Evolutionary conservation across 2,888 invertebrate species (phyloP).

Genomic region (Mactromeris polynyma): DNA sequence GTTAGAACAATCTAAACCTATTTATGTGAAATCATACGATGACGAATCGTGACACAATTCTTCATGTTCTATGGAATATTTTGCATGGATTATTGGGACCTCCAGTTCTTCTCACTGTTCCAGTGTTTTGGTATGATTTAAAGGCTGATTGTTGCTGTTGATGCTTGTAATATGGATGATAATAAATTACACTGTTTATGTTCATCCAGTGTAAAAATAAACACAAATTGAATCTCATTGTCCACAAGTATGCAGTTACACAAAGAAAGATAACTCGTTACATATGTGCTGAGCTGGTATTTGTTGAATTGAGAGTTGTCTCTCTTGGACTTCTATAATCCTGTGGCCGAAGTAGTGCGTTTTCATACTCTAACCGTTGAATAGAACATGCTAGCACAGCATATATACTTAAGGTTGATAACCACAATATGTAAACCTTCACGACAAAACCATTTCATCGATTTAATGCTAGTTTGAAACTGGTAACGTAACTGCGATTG

Average conservation of each 20-base stretch:
- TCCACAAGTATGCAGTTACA: too few relatives aligned
- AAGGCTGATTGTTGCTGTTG: too few relatives aligned
- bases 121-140: too few relatives aligned
- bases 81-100: neutral
- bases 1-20: conserved; percentile 79
- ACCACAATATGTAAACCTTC: too few relatives aligned
- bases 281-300: neutral
- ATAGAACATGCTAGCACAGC: too few relatives aligned
- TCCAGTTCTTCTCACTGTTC: neutral
- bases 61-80: neutral
- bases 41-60: conserved; percentile 65
- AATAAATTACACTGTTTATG: neutral
- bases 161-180: neutral
- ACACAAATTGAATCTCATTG: neutral
- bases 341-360: neutral
- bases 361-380: too few relatives aligned
- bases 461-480: too few relatives aligned
- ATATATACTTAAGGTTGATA: too few relatives aligned
- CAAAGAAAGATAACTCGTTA: neutral
- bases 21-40: conserved; percentile 81
- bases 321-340: neutral
- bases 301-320: neutral
- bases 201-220: neutral
- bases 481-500: too few relatives aligned
- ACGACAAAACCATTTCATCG: too few relatives aligned